Conservation (phyloP, 2,113 vertebrate genomes). For the Daboia siamensis region DNA sequence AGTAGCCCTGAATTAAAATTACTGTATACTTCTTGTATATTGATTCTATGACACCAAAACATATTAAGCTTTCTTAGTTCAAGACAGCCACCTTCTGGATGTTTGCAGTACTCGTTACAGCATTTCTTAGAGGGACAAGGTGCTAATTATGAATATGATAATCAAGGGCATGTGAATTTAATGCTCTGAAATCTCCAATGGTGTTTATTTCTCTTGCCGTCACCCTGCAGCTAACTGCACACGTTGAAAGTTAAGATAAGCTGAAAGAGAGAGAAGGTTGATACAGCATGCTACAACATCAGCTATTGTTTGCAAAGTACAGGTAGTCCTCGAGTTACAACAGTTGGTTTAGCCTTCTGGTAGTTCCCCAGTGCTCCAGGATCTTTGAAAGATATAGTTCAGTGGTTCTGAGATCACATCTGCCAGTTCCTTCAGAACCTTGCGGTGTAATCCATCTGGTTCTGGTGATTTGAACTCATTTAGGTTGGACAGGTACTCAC, state of each 20-base stretch:
- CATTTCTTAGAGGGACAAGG: background rate
- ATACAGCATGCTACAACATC: background rate
- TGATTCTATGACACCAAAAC: background rate
- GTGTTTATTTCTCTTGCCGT: background rate
- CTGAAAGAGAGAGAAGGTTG: background rate
- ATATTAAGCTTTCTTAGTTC: rapidly evolving
- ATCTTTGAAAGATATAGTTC: no score
- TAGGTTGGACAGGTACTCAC: no score
- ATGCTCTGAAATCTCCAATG: background rate
- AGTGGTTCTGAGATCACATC: no score
- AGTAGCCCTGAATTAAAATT: background rate
- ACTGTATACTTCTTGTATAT: no score
- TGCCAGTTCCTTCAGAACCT: no score
- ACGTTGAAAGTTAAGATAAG: background rate
- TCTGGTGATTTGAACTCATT: no score
- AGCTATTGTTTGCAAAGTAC: background rate
- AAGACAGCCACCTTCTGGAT: conserved; percentile 47
- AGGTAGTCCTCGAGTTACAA: no score
- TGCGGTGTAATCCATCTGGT: no score
- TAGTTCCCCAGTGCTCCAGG: no score
- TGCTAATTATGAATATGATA: background rate
- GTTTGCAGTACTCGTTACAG: background rate
- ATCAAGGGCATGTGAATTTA: background rate
- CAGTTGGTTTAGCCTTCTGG: no score
- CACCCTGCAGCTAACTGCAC: background rate